Evolutionary conservation across 2,888 invertebrate genomes (phyloP), one percentile per base, ranked within the genome.

Genomic region (Operophtera brumata): DNA sequence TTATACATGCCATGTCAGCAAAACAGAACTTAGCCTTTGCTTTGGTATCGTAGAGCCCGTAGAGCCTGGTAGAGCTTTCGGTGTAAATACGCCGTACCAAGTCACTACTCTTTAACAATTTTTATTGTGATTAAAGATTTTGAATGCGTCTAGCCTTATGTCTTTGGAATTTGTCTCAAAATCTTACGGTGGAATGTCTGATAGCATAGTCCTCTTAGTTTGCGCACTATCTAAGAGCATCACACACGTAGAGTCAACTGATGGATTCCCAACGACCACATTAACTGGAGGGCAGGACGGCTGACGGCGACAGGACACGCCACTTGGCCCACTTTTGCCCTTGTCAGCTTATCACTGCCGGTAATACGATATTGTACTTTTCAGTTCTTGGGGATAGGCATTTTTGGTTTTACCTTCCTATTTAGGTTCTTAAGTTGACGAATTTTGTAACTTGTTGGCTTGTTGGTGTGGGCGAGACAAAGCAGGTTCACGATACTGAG

Each of bases 311-410:
- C 84, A 84, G 84, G 85, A 84, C 80, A 79, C 52, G 69, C 79
- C 80, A 82, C 77, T 85, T 85, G 82, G 63, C 70, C 78, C 65
- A 71, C 75, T 75, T 77, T 62, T 44, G 41, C 20, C 12, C 55
- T 49, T 46, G 34, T 41, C 37, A 25, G 56, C 63, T 57, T 66
- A 64, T 62, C 62, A 64, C 54, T n/a, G n/a, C n/a, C 54, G 50
- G 42, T 60, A 45, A 42, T 44, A n/a, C n/a, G n/a, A n/a, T 39
- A 41, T 42, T 51, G 47, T 34, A 34, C 32, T 11, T 34, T 34
- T 34, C 34, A 34, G 34, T 6, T 10, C n/a, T 34, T 34, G 4
- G 11, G 34, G 11, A 34, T 1, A 11, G n/a, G 6, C 3, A 0
- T 30, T 6, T n/a, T n/a, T n/a, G n/a, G n/a, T n/a, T n/a, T n/a